Base-by-base conservation (phyloP, 2,888 invertebrate genomes). In the Spilarctia lutea region DNA sequence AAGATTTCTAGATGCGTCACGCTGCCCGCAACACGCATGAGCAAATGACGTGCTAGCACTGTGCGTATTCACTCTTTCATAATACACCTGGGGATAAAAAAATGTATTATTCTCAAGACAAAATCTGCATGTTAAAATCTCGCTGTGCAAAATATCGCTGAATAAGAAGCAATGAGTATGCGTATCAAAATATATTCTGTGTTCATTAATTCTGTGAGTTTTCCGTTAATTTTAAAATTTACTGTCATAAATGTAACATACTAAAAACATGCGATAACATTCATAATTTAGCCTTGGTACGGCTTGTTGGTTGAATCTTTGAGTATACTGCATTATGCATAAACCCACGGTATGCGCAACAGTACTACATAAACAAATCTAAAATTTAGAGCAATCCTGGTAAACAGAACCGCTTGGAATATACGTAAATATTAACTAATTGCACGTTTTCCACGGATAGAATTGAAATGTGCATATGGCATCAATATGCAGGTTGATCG, bases 21-120 rank as follows among this genome's bases (percentile, higher is more conserved):
- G 96, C 81, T 97, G 97, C 0, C 98, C 98, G 88, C 98, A 98
- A 86, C 97, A 97, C 68, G 97, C 97, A 90, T 97, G 98, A 74
- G 97, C 97, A 88, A 98, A 98, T 74, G 97, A 97, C 27, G 97
- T 97, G 45, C 97, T 97, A 0, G 97, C 97, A 20, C 97, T 97
- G 91, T 98, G 97, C 0, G 98, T 97, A 91, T 98, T 98, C 71
- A 98, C 97, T 60, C 98, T 94, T 88, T 98, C 98, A 91, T 98
- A 98, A 91, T 98, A 98, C 6, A 98, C 98, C 97, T 98, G 84
- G 7, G 70, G 11, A 35, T 63, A n/a, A 75, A 73, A 16, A 16
- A 33, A 30, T 30, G 7, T 56, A n/a, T 56, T 56, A n/a, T 56
- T 56, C n/a, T 56, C 52, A 56, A n/a, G 11, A 56, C 11, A 56